Evolutionary conservation across 2,888 invertebrate species (phyloP).

Genomic region (Mycalesis mineus): DNA sequence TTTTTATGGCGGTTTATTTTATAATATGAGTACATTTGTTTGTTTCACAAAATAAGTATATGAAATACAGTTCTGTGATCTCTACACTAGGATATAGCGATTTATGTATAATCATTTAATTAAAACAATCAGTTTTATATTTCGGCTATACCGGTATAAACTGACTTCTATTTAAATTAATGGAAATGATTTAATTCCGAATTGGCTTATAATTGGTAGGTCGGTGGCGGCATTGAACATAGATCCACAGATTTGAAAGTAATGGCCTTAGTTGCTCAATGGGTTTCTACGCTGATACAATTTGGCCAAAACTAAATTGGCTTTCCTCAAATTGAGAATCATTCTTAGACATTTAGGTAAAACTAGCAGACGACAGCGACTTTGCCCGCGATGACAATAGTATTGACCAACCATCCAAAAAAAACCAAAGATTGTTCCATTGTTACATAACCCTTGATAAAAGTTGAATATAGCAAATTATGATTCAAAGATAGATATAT

Average conservation of each 20-base stretch:
- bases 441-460: too few relatives aligned
- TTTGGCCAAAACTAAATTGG: not conserved
- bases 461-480: too few relatives aligned
- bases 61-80: too few relatives aligned
- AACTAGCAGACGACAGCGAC: too few relatives aligned
- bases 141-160: not conserved
- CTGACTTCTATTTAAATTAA: not conserved
- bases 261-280: slow-evolving; percentile 16
- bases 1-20: too few relatives aligned
- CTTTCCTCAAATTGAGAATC: not conserved
- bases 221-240: not conserved
- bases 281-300: not conserved
- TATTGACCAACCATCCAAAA: too few relatives aligned
- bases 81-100: too few relatives aligned
- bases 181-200: not conserved
- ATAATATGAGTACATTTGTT: too few relatives aligned
- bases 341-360: not conserved
- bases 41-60: too few relatives aligned
- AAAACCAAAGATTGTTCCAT: too few relatives aligned
- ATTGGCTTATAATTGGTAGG: not conserved
- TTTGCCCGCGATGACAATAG: too few relatives aligned
- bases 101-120: not conserved
- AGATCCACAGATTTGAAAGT: slow-evolving; percentile 14
- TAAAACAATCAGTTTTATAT: not conserved
- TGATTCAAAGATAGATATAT: too few relatives aligned